phyloP scores from a whole-genome alignment of 2,797 vertebrate genomes.

The Dromococcyx pavoninus region DNA sequence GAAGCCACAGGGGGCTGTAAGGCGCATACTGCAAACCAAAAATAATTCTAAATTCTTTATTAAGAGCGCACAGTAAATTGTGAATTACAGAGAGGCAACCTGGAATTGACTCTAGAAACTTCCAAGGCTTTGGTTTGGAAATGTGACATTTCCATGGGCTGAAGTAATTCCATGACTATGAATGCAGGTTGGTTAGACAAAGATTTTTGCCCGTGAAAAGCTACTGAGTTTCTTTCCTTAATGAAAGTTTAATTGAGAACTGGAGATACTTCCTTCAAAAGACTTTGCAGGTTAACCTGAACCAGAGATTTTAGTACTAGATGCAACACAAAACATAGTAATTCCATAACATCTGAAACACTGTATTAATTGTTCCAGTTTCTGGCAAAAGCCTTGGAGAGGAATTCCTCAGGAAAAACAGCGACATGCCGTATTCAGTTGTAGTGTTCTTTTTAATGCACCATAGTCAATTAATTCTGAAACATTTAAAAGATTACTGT shows the following conservation, averaged over 20 bases:
- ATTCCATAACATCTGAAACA: constrained; percentile 16
- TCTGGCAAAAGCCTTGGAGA: not conserved
- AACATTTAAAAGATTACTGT: not conserved
- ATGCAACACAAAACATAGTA: not conserved
- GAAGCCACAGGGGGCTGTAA: not conserved
- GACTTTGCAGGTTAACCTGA: not conserved
- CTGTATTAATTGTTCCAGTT: constrained; percentile 15
- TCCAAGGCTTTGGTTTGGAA: not conserved
- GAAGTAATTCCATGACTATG: not conserved
- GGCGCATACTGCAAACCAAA: not conserved
- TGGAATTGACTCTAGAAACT: not conserved
- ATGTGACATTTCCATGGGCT: not conserved
- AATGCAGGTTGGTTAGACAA: not conserved
- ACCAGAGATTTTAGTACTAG: not conserved
- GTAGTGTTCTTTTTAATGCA: not conserved
- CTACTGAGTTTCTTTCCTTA: not conserved
- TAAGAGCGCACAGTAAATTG: not conserved
- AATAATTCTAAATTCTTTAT: not conserved
- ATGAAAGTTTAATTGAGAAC: not conserved
- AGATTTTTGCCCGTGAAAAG: not conserved
- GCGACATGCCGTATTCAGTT: not conserved
- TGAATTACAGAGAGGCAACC: not conserved
- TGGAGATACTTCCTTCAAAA: not conserved
- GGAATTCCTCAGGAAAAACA: not conserved
- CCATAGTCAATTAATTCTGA: not conserved